A percentile compares a stretch with the other conserved stretches of the same genome.
These are phyloP conservation scores for Ochotona princeps DNA, from an alignment of 2,113 vertebrate species.

Conservation along the genomic window DNA sequence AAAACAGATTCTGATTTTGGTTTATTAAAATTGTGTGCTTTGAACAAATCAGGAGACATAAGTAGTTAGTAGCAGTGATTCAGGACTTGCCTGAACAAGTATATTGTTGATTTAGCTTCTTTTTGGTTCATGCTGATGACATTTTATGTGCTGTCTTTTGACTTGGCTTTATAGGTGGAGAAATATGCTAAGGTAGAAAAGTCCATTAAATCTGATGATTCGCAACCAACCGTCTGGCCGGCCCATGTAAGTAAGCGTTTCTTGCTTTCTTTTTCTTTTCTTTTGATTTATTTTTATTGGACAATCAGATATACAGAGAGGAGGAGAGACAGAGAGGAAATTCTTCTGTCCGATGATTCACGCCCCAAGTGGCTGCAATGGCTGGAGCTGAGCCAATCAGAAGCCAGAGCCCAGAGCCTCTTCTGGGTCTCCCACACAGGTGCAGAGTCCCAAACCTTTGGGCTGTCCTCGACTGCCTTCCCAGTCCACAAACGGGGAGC, in stretches of 20 bases:
- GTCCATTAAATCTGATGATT: conserved; percentile 94
- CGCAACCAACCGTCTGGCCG: conserved; percentile 96
- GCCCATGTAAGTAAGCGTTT: conserved; percentile 90
- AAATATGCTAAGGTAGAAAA: conserved; percentile 98
- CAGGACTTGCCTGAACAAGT: not conserved
- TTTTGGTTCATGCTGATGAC: not conserved
- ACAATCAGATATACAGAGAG: too few species aligned
- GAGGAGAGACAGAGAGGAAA: too few species aligned
- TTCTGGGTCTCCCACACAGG: too few species aligned
- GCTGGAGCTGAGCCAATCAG: too few species aligned
- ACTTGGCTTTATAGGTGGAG: conserved; percentile 91
- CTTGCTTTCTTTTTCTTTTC: too few species aligned
- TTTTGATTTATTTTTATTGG: too few species aligned
- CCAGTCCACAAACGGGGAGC: too few species aligned
- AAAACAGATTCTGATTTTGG: not conserved
- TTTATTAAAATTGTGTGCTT: conserved; percentile 19
- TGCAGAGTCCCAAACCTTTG: too few species aligned
- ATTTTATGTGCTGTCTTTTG: conserved; percentile 43
- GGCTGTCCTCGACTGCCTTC: too few species aligned
- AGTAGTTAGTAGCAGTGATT: not conserved
- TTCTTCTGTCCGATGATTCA: too few species aligned
- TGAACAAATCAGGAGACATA: not conserved
- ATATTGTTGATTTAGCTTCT: not conserved
- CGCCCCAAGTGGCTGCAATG: too few species aligned
- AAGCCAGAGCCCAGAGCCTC: too few species aligned